Conservation (phyloP, 2,113 vertebrate genomes). For the Balaeniceps rex region DNA sequence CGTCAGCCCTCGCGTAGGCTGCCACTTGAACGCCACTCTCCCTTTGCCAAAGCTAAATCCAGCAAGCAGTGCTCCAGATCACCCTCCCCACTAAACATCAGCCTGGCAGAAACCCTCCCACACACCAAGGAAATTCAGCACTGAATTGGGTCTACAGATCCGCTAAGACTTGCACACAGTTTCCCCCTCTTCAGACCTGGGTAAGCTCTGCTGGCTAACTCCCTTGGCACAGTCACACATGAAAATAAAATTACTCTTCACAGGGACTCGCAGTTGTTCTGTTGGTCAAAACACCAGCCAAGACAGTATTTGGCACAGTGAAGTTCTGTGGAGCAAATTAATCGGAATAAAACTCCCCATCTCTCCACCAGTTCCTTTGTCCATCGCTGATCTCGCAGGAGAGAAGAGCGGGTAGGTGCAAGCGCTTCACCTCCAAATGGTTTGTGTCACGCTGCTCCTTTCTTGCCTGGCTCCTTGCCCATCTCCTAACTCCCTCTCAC, state of each 20-base stretch:
- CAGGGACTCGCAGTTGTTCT: not conserved
- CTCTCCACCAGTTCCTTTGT: not conserved
- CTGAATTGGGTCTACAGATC: no score
- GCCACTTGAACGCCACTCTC: not conserved
- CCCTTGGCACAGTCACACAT: not conserved
- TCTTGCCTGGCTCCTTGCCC: not conserved
- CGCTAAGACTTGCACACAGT: not conserved
- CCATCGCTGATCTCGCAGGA: fast-evolving
- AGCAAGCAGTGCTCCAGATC: not conserved
- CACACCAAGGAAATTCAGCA: not conserved
- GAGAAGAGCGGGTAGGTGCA: not conserved
- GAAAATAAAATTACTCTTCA: not conserved
- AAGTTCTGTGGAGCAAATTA: not conserved
- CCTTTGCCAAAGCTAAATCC: not conserved
- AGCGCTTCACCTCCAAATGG: not conserved
- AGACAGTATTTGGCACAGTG: not conserved
- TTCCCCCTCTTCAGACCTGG: not conserved
- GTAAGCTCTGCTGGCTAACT: not conserved
- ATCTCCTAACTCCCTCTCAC: not conserved
- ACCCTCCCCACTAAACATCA: not conserved
- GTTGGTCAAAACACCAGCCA: not conserved
- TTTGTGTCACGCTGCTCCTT: not conserved
- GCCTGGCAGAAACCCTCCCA: not conserved
- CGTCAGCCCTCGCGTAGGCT: no score
- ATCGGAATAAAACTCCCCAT: not conserved